These are phyloP conservation scores for Melanotaenia maccullochi DNA, from an alignment of 2,797 vertebrate species.

Conservation along the genomic window DNA sequence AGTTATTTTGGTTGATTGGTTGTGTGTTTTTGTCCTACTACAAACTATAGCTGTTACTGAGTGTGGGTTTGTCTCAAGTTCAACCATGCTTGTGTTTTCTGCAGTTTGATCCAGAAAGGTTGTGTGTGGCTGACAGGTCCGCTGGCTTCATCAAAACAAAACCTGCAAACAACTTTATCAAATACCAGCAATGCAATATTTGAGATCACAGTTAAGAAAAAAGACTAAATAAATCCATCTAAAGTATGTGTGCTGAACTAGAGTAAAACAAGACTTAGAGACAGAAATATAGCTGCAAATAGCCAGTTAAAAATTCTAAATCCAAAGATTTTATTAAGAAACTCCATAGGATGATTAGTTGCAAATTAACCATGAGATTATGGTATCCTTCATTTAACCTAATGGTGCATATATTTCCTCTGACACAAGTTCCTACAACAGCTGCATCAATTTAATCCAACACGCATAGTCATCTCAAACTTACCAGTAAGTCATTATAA, in stretches of 20 bases:
- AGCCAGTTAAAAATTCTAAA: not conserved
- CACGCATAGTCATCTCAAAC: not conserved
- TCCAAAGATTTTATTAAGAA: not conserved
- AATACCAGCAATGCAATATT: not conserved
- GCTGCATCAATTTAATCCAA: not conserved
- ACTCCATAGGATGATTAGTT: not conserved
- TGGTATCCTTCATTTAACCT: slow-evolving; percentile 29
- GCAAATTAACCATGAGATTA: slow-evolving; percentile 32
- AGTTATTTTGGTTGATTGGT: slow-evolving; percentile 20
- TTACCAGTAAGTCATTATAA: not conserved
- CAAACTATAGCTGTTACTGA: not conserved
- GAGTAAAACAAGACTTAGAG: not conserved
- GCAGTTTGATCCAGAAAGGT: not conserved
- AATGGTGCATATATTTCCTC: slow-evolving; percentile 9
- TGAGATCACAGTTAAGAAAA: slow-evolving; percentile 1
- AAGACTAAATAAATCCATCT: not conserved
- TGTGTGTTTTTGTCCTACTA: not conserved
- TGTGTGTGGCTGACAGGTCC: not conserved
- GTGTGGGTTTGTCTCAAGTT: not conserved
- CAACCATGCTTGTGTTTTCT: slow-evolving; percentile 5
- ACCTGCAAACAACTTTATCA: not conserved
- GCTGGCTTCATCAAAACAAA: slow-evolving; percentile 10
- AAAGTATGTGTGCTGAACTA: not conserved
- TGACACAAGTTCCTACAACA: slow-evolving; percentile 15
- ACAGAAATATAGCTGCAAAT: not conserved